phyloP scores from a whole-genome alignment of 2,888 invertebrate species.

The Campoletis raptor region DNA sequence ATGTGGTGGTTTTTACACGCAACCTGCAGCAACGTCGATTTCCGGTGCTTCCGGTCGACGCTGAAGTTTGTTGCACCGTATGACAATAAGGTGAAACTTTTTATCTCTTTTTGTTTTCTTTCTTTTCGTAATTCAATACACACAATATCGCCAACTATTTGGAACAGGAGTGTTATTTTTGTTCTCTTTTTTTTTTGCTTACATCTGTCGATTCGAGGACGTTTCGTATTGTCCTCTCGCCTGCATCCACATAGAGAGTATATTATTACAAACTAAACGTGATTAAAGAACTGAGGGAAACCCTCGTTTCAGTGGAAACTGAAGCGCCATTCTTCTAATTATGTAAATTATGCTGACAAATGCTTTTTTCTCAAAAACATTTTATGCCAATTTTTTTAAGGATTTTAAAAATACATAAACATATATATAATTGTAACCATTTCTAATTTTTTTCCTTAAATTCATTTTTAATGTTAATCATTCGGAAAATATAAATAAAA shows the following conservation, averaged over 20 bases:
- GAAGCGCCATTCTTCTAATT: neutral
- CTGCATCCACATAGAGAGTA: neutral
- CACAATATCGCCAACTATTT: slow-evolving; percentile 7
- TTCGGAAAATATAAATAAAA: neutral
- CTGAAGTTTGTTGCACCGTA: slow-evolving; percentile 27
- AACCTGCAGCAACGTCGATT: slow-evolving; percentile 56
- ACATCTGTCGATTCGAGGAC: slow-evolving; percentile 50
- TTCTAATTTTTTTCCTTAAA: too few relatives aligned
- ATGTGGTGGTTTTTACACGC: slow-evolving; percentile 46
- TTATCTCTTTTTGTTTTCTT: neutral
- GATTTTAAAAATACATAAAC: too few relatives aligned
- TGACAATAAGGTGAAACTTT: neutral
- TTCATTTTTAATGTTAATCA: neutral
- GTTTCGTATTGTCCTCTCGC: slow-evolving; percentile 7
- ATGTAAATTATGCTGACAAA: neutral
- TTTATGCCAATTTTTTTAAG: neutral
- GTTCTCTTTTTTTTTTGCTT: slow-evolving; percentile 33
- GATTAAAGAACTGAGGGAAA: neutral
- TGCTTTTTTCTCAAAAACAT: neutral
- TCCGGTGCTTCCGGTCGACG: slow-evolving; percentile 54
- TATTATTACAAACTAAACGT: slow-evolving; percentile 5
- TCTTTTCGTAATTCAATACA: neutral
- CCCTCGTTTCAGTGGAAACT: slow-evolving; percentile 2
- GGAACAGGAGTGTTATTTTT: slow-evolving; percentile 24
- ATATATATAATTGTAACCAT: too few relatives aligned